Evolutionary conservation across 2,888 invertebrate species (phyloP).

Genomic region (Lithophane ornitopus): DNA sequence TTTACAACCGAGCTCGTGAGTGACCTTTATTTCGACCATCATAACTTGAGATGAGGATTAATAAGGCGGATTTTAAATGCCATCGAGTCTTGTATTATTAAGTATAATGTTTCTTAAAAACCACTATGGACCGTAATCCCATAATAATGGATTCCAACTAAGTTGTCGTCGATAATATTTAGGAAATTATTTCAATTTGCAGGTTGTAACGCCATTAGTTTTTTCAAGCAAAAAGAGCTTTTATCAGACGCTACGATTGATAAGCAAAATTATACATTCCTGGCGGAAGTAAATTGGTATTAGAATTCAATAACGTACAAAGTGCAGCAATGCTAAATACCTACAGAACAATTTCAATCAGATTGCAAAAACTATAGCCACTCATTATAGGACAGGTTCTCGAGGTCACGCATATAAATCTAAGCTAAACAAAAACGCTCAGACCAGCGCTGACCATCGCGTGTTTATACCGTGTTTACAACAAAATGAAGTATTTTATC

Average conservation of each 20-base stretch:
- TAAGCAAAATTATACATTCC: neutral
- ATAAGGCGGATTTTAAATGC: slow-evolving; percentile 10
- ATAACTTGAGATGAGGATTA: neutral
- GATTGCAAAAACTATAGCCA: slow-evolving; percentile 52
- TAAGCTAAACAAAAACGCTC: slow-evolving; percentile 59
- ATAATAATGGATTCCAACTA: neutral
- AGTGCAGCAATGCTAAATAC: slow-evolving; percentile 3
- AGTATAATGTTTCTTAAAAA: neutral
- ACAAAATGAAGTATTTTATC: slow-evolving; percentile 67
- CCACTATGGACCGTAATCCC: neutral
- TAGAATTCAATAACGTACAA: slow-evolving; percentile 1
- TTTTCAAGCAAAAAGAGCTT: neutral
- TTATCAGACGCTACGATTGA: neutral
- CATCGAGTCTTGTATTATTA: neutral
- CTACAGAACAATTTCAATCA: slow-evolving; percentile 14
- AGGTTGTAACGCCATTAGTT: neutral
- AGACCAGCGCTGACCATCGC: slow-evolving; percentile 59
- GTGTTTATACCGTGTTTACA: slow-evolving; percentile 57
- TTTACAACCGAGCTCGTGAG: neutral
- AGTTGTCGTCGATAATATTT: neutral
- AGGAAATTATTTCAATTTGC: neutral
- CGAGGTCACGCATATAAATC: slow-evolving; percentile 64
- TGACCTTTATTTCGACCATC: slow-evolving; percentile 29
- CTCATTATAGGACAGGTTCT: slow-evolving; percentile 64
- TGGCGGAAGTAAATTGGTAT: neutral